Conservation (phyloP, 2,797 vertebrate genomes). For the Schizopygopsis malacanthus region DNA sequence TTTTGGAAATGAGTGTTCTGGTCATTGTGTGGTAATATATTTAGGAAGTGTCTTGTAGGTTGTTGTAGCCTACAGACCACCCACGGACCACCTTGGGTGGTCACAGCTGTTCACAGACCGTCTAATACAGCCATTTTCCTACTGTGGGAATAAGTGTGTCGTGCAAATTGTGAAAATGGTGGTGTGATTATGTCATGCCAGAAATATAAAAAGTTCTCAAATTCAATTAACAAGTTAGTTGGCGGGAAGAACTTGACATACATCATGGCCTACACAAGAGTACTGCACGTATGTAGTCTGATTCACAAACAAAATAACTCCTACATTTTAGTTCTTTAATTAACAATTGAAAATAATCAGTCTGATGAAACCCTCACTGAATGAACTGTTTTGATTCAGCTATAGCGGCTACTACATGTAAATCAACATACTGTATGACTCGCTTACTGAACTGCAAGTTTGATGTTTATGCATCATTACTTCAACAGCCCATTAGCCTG, state of each 20-base stretch:
- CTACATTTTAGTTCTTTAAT: background rate
- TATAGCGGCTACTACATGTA: background rate
- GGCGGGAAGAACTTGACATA: background rate
- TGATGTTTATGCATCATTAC: conserved; percentile 3
- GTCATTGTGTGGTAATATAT: conserved; percentile 20
- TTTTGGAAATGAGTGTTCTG: conserved; percentile 8
- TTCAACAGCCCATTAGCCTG: conserved; percentile 13
- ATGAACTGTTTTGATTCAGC: background rate
- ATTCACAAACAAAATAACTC: background rate
- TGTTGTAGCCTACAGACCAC: background rate
- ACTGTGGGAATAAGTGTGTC: conserved; percentile 29
- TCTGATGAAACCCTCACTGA: background rate
- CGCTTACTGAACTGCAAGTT: conserved; percentile 19
- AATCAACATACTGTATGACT: background rate
- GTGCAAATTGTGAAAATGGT: conserved; percentile 13
- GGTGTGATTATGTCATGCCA: background rate
- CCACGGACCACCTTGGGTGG: background rate
- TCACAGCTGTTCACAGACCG: background rate
- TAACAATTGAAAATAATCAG: background rate
- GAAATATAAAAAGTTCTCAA: background rate
- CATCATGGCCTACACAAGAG: background rate
- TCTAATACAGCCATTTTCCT: conserved; percentile 12
- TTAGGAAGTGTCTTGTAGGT: conserved; percentile 8
- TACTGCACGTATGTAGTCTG: background rate
- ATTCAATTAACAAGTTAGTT: background rate